Conservation (phyloP, 2,113 vertebrate species). For the Antechinus stuartii region DNA sequence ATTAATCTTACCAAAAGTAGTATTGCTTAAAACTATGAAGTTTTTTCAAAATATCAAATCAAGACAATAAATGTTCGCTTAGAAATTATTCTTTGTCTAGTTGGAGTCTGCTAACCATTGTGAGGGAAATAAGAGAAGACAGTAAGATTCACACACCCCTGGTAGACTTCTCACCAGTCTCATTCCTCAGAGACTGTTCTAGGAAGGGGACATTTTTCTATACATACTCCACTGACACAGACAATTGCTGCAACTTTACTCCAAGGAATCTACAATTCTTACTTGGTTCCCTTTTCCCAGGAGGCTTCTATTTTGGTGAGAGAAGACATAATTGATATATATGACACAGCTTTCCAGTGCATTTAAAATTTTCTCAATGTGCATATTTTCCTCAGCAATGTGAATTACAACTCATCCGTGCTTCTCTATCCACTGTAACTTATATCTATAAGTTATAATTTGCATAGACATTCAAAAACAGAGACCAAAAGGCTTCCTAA, state of each 20-base stretch:
- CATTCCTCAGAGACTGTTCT: background rate
- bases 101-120: background rate
- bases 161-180: background rate
- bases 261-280: background rate
- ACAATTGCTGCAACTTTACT: background rate
- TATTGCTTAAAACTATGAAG: slow-evolving; percentile 5
- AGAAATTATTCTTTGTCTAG: background rate
- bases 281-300: background rate
- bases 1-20: background rate
- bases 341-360: background rate
- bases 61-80: background rate
- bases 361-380: background rate
- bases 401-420: background rate
- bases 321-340: background rate
- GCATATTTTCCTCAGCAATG: background rate
- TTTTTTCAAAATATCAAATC: slow-evolving; percentile 32
- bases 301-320: background rate
- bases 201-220: background rate
- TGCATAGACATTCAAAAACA: background rate
- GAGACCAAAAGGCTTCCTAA: background rate
- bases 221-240: background rate
- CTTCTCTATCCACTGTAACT: background rate
- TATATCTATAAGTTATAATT: background rate
- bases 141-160: background rate
- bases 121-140: background rate